Base-by-base conservation (phyloP, 2,113 vertebrate species). In the Pollachius pollachius region DNA sequence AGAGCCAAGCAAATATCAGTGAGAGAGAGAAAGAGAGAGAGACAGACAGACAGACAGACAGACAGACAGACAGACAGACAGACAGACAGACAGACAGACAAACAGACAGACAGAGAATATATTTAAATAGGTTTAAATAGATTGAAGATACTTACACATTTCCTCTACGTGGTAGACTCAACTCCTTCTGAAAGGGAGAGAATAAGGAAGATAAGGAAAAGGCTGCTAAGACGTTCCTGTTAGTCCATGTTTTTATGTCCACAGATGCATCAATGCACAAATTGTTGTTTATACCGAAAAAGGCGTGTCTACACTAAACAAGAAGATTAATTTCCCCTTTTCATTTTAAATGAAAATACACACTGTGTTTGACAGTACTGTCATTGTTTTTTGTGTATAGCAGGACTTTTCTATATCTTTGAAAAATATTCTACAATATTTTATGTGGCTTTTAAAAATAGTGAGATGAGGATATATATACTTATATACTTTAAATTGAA, bases 121-220 rank as follows among this genome's bases (percentile, higher is more conserved):
- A 41, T 23, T 23, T 23, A 23, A 41, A 41, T 11, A 41, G 37
- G 37, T 11, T 48, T 9, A 68, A 57, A 3, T 27, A 15, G 57
- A 16, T 12, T 54, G 37, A 19, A 37, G 17, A 70, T 77, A 97
- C 96, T 98, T 89, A 98, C 96, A 94, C 84, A 73, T 94, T 92
- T 81, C 95, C 95, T 68, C 95, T 93, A 57, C 96, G 94, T 0
- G 96, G 96, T 86, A 98, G 92, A 85, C 96, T 98, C 89, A 98
- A 88, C 85, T 97, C 96, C 85, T 98, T 98, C 96, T 97, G 54
- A 57, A 57, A 57, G 4, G 16, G 54, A 57, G 17, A 57, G 41
- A 48, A 48, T 48, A 57, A 17, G 54, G 17, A 57, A 57, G 54
- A 57, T 57, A 57, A 57, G 15, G 54, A 1, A 9, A 16, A n/a